Percentiles rank a stretch among this genome's conserved stretches.
phyloP scores from a whole-genome alignment of 2,113 vertebrate species.

The Pteruthius melanotis region DNA sequence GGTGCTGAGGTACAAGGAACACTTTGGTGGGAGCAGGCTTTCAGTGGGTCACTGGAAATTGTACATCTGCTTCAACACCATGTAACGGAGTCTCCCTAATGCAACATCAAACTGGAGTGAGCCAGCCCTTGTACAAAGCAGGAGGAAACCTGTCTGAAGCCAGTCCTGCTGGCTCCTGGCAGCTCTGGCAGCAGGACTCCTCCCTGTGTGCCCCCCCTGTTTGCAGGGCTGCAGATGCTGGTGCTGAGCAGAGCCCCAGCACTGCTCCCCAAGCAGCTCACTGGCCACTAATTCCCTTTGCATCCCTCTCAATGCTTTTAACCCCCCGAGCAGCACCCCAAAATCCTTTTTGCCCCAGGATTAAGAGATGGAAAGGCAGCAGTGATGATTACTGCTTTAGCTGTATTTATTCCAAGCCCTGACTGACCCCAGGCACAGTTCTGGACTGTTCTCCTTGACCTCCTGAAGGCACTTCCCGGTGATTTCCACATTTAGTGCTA shows the following conservation, averaged over 20 bases:
- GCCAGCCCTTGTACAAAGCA: neutral
- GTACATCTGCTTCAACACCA: neutral
- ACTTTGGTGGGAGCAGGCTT: neutral
- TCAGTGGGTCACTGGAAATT: neutral
- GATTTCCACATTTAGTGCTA: too few species aligned
- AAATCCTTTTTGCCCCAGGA: neutral
- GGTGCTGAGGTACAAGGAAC: neutral
- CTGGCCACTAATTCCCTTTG: neutral
- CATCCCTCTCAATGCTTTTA: neutral
- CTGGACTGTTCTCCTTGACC: neutral
- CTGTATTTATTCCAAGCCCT: neutral
- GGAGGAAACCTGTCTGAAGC: neutral
- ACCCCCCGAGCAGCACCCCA: neutral
- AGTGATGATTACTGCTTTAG: neutral
- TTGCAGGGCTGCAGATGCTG: neutral
- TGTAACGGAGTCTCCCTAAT: neutral
- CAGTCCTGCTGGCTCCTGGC: neutral
- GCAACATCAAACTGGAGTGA: neutral
- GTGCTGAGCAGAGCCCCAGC: too few species aligned
- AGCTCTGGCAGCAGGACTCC: neutral
- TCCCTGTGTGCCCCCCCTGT: neutral
- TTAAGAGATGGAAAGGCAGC: neutral
- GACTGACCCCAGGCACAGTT: neutral
- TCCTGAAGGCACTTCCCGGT: too few species aligned
- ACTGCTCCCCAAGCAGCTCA: neutral